These are phyloP conservation scores for Heliconius nattereri DNA, from an alignment of 1,140 invertebrate species.

Conservation along the genomic window DNA sequence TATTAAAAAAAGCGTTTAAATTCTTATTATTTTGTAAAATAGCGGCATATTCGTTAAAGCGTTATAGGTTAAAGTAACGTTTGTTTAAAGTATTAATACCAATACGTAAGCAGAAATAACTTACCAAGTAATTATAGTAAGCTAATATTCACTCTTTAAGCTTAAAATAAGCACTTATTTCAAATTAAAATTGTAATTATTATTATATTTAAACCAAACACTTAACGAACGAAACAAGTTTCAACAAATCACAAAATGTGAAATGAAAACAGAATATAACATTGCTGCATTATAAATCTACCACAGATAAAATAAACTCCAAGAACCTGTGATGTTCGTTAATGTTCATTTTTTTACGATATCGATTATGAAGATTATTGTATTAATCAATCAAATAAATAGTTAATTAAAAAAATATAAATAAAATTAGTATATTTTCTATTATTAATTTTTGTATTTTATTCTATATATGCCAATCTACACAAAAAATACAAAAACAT, in stretches of 20 bases:
- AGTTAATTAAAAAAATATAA: no score
- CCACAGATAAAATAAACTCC: not conserved
- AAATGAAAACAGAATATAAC: constrained; percentile 1
- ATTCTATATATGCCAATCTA: not conserved
- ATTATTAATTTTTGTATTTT: not conserved
- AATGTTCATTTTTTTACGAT: not conserved
- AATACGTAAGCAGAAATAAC: not conserved
- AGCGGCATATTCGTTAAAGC: not conserved
- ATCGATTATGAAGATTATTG: no score
- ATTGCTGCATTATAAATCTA: not conserved
- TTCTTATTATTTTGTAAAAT: not conserved
- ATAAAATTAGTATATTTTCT: not conserved
- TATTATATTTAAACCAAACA: constrained; percentile 4
- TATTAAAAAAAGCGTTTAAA: not conserved
- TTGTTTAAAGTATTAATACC: not conserved
- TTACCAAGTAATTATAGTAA: not conserved
- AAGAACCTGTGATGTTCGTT: not conserved
- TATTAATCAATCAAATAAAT: no score
- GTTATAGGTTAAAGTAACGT: constrained; percentile 10
- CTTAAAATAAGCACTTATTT: not conserved
- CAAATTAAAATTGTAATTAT: not conserved
- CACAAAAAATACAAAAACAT: not conserved
- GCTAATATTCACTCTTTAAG: not conserved
- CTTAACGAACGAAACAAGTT: not conserved
- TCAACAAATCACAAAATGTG: constrained; percentile 14